Evolutionary conservation across 2,888 invertebrate species (phyloP).

Genomic region (Pandemis cinnamomeana): DNA sequence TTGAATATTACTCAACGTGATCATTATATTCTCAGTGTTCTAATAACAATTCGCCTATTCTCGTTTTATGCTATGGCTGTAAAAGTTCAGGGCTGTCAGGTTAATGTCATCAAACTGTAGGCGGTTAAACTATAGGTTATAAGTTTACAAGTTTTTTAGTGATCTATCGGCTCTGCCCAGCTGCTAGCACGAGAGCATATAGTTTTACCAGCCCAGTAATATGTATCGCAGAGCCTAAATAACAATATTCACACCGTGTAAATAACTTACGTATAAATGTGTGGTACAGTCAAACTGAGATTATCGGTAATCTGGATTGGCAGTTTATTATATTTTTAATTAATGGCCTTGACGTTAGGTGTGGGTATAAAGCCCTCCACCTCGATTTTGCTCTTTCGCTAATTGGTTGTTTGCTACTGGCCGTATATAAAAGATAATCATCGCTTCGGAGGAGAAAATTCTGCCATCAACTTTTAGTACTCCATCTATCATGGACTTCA

Average conservation of each 20-base stretch:
- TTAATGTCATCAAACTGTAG: too few species aligned
- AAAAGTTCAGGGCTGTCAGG: too few species aligned
- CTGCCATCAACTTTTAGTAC: slow-evolving; percentile 20
- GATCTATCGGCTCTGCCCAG: too few species aligned
- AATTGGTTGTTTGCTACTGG: slow-evolving; percentile 60
- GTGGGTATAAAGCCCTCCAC: slow-evolving; percentile 43
- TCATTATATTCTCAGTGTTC: too few species aligned
- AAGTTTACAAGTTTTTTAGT: too few species aligned
- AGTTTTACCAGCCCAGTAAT: too few species aligned
- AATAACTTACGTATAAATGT: background rate
- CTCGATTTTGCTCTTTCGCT: slow-evolving; percentile 49
- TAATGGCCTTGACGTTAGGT: slow-evolving; percentile 56
- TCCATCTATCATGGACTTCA: slow-evolving; percentile 4
- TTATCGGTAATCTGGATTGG: slow-evolving; percentile 52
- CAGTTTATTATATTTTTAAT: slow-evolving; percentile 57
- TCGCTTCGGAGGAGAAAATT: slow-evolving; percentile 31
- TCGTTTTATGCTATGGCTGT: too few species aligned
- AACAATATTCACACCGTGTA: background rate
- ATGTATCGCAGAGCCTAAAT: background rate
- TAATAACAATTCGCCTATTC: too few species aligned
- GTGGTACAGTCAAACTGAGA: slow-evolving; percentile 50
- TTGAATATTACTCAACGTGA: too few species aligned
- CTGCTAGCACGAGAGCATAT: too few species aligned
- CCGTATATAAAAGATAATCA: slow-evolving; percentile 48
- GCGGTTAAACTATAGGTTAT: too few species aligned